These are phyloP conservation scores for Micromys minutus DNA, from an alignment of 2,113 vertebrate genomes.

Conservation along the genomic window DNA sequence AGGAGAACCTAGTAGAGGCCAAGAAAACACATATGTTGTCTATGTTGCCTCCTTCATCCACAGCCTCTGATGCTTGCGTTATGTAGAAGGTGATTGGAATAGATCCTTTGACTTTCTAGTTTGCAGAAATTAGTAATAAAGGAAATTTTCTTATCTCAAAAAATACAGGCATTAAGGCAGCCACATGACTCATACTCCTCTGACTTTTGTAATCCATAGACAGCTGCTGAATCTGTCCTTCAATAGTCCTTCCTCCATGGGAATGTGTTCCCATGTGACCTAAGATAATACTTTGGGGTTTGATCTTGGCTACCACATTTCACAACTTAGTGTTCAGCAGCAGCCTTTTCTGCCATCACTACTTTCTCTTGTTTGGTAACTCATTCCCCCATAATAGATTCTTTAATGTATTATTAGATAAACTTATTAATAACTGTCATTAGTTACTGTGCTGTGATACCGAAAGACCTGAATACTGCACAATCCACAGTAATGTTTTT, in stretches of 20 bases:
- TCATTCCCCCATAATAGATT: neutral
- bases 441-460: neutral
- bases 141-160: no score
- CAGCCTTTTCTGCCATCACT: neutral
- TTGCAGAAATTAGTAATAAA: no score
- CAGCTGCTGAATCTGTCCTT: neutral
- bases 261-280: neutral
- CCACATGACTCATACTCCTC: neutral
- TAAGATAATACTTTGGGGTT: conserved; percentile 17
- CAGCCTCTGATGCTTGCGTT: conserved; percentile 28
- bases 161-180: no score
- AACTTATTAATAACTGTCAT: neutral
- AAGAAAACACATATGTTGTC: neutral
- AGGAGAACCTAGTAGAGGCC: neutral
- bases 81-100: no score
- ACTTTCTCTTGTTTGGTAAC: neutral
- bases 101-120: no score
- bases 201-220: neutral
- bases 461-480: neutral
- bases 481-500: neutral
- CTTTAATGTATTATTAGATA: neutral
- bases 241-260: neutral
- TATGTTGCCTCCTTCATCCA: neutral
- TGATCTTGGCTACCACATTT: neutral
- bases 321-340: neutral